These are phyloP conservation scores for Lithophane semibrunnea DNA, from an alignment of 2,888 invertebrate genomes.

Conservation along the genomic window DNA sequence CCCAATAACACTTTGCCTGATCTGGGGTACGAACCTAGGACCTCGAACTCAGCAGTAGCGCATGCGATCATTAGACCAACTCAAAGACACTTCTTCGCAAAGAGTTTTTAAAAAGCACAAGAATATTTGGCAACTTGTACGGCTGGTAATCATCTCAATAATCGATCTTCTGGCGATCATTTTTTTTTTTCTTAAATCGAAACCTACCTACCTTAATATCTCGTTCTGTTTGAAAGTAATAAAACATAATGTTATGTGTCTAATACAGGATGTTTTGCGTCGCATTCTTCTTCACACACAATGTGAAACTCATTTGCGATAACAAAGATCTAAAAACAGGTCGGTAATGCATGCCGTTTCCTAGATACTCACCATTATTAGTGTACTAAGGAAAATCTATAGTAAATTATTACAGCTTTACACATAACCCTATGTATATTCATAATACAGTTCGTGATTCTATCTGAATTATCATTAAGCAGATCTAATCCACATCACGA, in stretches of 20 bases:
- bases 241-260: background rate
- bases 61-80: too few relatives aligned
- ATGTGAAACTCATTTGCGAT: constrained; percentile 25
- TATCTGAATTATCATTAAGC: constrained; percentile 48
- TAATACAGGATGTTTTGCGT: constrained; percentile 27
- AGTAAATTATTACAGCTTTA: constrained; percentile 32
- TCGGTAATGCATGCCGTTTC: constrained; percentile 19
- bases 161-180: background rate
- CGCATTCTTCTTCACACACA: constrained; percentile 31
- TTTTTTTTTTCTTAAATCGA: too few relatives aligned
- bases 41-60: too few relatives aligned
- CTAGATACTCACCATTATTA: constrained; percentile 33
- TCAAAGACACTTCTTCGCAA: background rate
- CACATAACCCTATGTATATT: constrained; percentile 43
- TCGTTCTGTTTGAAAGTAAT: background rate
- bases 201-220: too few relatives aligned
- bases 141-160: background rate
- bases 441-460: constrained; percentile 67
- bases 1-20: too few relatives aligned
- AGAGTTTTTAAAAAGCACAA: background rate
- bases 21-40: too few relatives aligned
- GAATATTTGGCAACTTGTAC: background rate
- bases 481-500: constrained; percentile 60
- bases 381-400: constrained; percentile 49
- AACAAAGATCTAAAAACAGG: constrained; percentile 39